phyloP scores from a whole-genome alignment of 1,140 invertebrate genomes.

The Cotesia typhae region DNA sequence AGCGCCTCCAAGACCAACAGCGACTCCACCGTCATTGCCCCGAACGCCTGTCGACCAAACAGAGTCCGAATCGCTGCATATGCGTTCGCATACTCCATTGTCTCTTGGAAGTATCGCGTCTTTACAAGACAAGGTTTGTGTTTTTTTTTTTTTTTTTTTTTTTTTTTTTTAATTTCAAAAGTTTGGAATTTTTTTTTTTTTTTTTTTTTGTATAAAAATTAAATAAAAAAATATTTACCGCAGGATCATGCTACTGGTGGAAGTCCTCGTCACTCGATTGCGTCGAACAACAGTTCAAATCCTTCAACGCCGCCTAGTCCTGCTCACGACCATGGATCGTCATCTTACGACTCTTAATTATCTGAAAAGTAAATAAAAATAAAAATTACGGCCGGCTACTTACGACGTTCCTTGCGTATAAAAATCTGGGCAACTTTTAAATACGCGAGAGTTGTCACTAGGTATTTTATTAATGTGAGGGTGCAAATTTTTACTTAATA shows the following conservation, averaged over 20 bases:
- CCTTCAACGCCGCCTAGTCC: conserved; percentile 80
- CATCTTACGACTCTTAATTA: conserved; percentile 71
- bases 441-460: conserved; percentile 11
- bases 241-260: conserved; percentile 67
- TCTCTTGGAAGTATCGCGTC: conserved; percentile 78
- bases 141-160: conserved; percentile 15
- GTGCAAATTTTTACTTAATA: conserved; percentile 27
- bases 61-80: conserved; percentile 65
- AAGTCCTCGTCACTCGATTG: conserved; percentile 79
- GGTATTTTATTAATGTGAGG: conserved; percentile 14
- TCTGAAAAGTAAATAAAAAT: not conserved
- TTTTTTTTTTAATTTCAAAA: not conserved
- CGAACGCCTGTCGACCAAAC: conserved; percentile 66
- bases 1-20: conserved; percentile 66
- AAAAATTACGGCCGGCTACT: conserved; percentile 32
- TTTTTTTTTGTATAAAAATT: conserved; percentile 15
- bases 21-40: conserved; percentile 67
- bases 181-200: not conserved
- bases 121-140: conserved; percentile 73
- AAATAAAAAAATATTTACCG: not conserved
- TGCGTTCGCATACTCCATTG: conserved; percentile 72
- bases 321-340: conserved; percentile 76
- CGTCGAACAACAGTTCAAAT: conserved; percentile 84
- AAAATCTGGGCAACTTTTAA: conserved; percentile 27
- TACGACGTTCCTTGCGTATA: conserved; percentile 30